phyloP scores from a whole-genome alignment of 2,113 vertebrate species.

The Percopsis transmontana region DNA sequence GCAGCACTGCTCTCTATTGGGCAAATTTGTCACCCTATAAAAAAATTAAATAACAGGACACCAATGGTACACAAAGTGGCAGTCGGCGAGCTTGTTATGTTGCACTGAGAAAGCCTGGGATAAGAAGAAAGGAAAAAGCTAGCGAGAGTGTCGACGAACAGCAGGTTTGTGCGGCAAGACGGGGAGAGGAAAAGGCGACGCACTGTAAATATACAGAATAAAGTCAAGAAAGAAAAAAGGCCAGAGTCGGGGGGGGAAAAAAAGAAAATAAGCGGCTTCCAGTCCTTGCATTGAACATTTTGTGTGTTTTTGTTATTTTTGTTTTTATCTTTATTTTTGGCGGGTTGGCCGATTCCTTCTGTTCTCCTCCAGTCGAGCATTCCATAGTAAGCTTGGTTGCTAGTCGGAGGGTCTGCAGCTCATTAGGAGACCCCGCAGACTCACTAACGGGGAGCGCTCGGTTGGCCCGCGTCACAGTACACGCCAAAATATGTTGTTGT shows the following conservation, averaged over 20 bases:
- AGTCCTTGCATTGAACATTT: slow-evolving; percentile 8
- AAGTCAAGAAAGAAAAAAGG: background rate
- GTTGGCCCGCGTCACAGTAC: slow-evolving; percentile 50
- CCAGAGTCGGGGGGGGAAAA: background rate
- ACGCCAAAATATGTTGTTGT: slow-evolving; percentile 61
- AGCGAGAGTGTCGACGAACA: slow-evolving; percentile 15
- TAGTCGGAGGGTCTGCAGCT: slow-evolving; percentile 47
- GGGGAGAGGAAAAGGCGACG: background rate
- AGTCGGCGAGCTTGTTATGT: slow-evolving; percentile 56
- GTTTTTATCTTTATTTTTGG: background rate
- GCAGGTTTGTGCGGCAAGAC: slow-evolving; percentile 31
- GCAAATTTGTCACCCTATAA: slow-evolving; percentile 60
- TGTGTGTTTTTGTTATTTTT: slow-evolving; percentile 4
- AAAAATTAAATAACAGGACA: slow-evolving; percentile 45
- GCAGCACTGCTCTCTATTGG: slow-evolving; percentile 41
- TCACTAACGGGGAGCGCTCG: slow-evolving; percentile 37
- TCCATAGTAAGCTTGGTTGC: slow-evolving; percentile 31
- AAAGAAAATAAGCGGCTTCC: background rate
- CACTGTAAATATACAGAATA: slow-evolving; percentile 36
- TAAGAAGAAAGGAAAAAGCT: slow-evolving; percentile 23
- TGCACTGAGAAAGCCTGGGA: slow-evolving; percentile 33
- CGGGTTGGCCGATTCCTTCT: slow-evolving; percentile 18
- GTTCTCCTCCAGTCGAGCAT: slow-evolving; percentile 21
- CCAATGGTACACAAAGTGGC: slow-evolving; percentile 44
- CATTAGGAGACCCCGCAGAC: slow-evolving; percentile 62